Evolutionary conservation across 2,113 vertebrate species (phyloP).

Genomic region (Clupea harengus): DNA sequence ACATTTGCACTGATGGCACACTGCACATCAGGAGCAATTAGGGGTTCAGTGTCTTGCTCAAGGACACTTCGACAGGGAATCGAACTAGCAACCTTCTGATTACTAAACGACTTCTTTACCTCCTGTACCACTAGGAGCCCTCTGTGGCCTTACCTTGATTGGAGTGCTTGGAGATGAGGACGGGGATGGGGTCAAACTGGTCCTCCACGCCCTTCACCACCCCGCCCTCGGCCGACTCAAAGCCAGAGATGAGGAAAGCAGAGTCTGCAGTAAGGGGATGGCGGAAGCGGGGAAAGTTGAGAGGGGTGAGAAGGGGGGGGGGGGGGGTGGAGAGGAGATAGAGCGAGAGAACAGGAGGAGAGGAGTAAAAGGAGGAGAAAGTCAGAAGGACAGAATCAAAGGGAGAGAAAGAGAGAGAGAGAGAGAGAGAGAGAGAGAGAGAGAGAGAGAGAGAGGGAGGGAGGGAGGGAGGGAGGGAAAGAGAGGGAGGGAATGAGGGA

Average conservation of each 20-base stretch:
- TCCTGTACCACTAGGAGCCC: too few relatives aligned
- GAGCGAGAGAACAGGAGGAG: constrained; percentile 36
- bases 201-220: constrained; percentile 89
- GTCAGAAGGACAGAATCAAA: not conserved
- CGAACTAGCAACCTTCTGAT: too few relatives aligned
- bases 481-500: not conserved
- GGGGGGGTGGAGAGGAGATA: constrained; percentile 23
- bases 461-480: not conserved
- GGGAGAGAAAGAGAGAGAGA: not conserved
- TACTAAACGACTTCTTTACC: too few relatives aligned
- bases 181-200: constrained; percentile 99
- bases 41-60: too few relatives aligned
- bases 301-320: constrained; percentile 28
- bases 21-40: too few relatives aligned
- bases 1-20: too few relatives aligned
- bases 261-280: constrained; percentile 80
- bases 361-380: not conserved
- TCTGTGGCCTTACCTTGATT: constrained; percentile 88
- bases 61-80: too few relatives aligned
- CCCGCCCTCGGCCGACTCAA: constrained; percentile 77
- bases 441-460: not conserved
- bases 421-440: not conserved
- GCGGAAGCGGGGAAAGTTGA: constrained; percentile 36
- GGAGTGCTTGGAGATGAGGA: constrained; percentile 96
- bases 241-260: constrained; percentile 92